Base-by-base conservation (phyloP, 2,888 invertebrate species). In the Geophilus truncorum region DNA sequence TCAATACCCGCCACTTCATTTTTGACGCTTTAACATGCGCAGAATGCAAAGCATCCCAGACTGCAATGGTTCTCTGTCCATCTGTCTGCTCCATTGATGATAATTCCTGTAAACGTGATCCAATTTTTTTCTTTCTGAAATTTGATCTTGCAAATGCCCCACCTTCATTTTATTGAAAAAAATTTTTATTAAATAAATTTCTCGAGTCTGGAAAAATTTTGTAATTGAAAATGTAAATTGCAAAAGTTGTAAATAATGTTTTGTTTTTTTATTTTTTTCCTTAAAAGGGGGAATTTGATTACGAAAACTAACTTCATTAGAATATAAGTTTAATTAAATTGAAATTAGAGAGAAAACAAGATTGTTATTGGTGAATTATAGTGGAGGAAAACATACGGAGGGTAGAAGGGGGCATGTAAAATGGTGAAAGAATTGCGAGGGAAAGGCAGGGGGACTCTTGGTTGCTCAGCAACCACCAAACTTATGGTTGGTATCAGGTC, bases 321-420 rank as follows among this genome's bases (percentile, higher is more conserved):
- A 70, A 70, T 70, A 70, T 70, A 25, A 70, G 15, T 70, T 70
- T 70, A 70, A 70, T 70, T 70, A 70, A 70, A 70, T 70, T 70
- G 70, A 70, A 70, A 70, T 70, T 70, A 70, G 70, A 70, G 28
- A 70, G 70, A 70, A 70, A 70, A 70, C 70, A 70, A 70, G 70
- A 70, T 70, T 70, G 70, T 70, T 70, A 70, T 70, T 70, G 70
- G 70, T 70, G 70, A 70, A 70, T 70, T 70, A 70, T 70, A 28
- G 70, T 25, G 70, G n/a, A 70, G 70, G 51, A 51, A 51, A 51
- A 51, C 51, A 51, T 51, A 15, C 15, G 51, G 70, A 70, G 70
- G 70, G 70, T 28, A 28, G 23, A 70, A 70, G 70, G 70, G 70
- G 70, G 70, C 70, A 70, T 70, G 70, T 70, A 70, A 70, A 70